phyloP scores from a whole-genome alignment of 1,140 invertebrate species.

The Potamilus streckersoni region DNA sequence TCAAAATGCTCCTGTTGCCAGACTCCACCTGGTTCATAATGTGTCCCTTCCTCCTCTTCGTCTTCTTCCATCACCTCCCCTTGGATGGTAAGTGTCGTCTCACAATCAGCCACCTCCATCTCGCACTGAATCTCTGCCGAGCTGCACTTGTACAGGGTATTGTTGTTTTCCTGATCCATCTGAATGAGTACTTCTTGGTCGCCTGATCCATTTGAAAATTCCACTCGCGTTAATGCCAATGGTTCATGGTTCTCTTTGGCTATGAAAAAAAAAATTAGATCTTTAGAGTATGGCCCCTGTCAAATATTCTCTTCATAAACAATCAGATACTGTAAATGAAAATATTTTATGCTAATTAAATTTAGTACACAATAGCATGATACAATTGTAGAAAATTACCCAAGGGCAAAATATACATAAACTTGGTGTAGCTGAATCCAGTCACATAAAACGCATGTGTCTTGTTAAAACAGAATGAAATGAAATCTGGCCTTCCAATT shows the following conservation, averaged over 20 bases:
- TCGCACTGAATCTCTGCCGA: constrained; percentile 7
- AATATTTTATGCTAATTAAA: too few species aligned
- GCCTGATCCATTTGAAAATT: constrained; percentile 2
- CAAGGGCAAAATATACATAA: too few species aligned
- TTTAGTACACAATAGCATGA: too few species aligned
- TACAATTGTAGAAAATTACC: too few species aligned
- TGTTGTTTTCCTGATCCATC: constrained; percentile 43
- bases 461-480: too few species aligned
- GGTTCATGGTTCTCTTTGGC: constrained; percentile 63
- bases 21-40: constrained; percentile 71
- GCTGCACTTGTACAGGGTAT: constrained; percentile 29
- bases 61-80: constrained; percentile 41
- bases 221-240: constrained; percentile 11
- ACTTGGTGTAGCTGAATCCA: too few species aligned
- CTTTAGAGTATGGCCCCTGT: not conserved
- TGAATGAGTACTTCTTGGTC: constrained; percentile 6
- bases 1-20: constrained; percentile 81
- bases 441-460: too few species aligned
- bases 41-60: constrained; percentile 50
- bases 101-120: constrained; percentile 19
- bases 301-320: not conserved
- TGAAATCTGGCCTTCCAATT: too few species aligned
- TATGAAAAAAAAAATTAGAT: constrained; percentile 21
- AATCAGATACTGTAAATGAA: too few species aligned
- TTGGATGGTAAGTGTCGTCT: constrained; percentile 19